Evolutionary conservation across 2,888 invertebrate species (phyloP).

Genomic region (Yponomeuta evonymella): DNA sequence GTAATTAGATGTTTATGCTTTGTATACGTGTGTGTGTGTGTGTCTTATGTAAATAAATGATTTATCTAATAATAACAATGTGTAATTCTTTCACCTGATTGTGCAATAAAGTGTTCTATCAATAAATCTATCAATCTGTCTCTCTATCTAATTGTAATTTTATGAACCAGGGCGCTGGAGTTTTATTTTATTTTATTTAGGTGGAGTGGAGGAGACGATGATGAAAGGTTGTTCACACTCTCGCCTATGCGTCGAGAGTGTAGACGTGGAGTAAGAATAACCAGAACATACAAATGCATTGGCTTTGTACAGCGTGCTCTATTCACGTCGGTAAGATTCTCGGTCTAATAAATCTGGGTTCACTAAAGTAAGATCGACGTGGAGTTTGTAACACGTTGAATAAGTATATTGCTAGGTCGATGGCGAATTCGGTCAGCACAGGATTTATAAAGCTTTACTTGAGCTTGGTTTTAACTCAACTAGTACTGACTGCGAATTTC

Average conservation of each 20-base stretch:
- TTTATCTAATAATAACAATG: too few relatives aligned
- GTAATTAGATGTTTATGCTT: too few relatives aligned
- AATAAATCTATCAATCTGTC: too few relatives aligned
- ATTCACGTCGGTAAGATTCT: not conserved
- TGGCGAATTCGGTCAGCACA: not conserved
- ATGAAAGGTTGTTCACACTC: not conserved
- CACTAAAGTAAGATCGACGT: not conserved
- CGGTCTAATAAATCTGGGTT: not conserved
- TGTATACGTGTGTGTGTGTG: too few relatives aligned
- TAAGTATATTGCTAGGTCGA: not conserved
- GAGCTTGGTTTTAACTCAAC: not conserved
- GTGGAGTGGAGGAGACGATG: too few relatives aligned
- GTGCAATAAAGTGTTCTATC: too few relatives aligned
- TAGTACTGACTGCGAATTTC: not conserved
- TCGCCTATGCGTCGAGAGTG: not conserved
- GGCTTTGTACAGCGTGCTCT: not conserved
- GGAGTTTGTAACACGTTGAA: not conserved
- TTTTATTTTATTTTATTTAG: too few relatives aligned
- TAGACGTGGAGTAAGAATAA: not conserved
- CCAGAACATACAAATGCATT: not conserved
- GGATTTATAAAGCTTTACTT: not conserved
- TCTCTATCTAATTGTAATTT: too few relatives aligned
- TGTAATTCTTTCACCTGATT: too few relatives aligned
- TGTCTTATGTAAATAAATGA: too few relatives aligned
- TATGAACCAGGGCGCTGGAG: too few relatives aligned